Evolutionary conservation across 2,888 invertebrate genomes (phyloP).

Genomic region (Antheraea assamensis): DNA sequence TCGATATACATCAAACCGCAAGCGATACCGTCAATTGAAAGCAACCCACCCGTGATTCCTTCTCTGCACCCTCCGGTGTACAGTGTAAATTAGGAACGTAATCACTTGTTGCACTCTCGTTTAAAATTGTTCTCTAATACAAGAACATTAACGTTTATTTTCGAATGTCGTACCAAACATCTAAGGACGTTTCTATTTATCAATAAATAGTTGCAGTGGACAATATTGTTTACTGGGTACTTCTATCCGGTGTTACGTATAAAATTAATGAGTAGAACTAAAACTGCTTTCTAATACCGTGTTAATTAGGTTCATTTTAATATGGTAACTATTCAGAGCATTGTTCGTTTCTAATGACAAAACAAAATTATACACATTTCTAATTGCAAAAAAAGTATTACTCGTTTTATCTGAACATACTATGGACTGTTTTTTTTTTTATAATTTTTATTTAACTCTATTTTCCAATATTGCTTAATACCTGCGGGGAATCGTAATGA

Average conservation of each 20-base stretch:
- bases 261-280: neutral
- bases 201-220: constrained; percentile 35
- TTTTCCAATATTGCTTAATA: too few relatives aligned
- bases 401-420: too few relatives aligned
- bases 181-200: constrained; percentile 35
- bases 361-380: neutral
- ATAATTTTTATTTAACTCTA: too few relatives aligned
- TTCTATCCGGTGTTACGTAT: neutral
- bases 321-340: neutral
- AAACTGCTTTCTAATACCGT: neutral
- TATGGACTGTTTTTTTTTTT: too few relatives aligned
- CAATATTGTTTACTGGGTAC: too few relatives aligned
- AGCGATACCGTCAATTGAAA: constrained; percentile 69
- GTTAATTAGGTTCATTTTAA: neutral
- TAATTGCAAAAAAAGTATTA: neutral
- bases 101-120: constrained; percentile 36
- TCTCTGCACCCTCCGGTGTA: constrained; percentile 35
- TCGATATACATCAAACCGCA: constrained; percentile 54
- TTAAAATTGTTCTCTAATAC: constrained; percentile 30
- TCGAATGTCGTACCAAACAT: constrained; percentile 24
- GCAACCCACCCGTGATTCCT: constrained; percentile 64
- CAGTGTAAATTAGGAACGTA: constrained; percentile 35
- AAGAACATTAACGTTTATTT: constrained; percentile 29
- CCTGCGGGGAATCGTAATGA: too few relatives aligned
- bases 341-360: neutral